These are phyloP conservation scores for Synergus japonicus DNA, from an alignment of 2,888 invertebrate species.

Conservation along the genomic window DNA sequence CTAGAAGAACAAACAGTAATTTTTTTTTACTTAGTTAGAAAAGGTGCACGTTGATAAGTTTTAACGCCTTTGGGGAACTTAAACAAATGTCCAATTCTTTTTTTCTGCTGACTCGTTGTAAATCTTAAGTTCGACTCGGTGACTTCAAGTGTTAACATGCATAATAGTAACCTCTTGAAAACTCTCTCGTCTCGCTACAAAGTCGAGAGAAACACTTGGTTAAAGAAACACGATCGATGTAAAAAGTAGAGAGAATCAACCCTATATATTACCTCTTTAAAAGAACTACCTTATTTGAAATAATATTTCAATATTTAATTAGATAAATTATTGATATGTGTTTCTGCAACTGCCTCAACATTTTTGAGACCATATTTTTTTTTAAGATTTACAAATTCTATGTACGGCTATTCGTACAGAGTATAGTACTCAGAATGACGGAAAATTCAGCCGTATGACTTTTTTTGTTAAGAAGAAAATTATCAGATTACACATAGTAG, in stretches of 20 bases:
- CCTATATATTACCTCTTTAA: neutral
- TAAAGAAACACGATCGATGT: neutral
- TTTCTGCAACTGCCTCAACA: too few species aligned
- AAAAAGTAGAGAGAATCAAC: neutral
- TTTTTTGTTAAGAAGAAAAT: too few species aligned
- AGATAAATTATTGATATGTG: too few species aligned
- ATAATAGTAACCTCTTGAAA: conserved; percentile 31
- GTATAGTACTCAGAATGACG: too few species aligned
- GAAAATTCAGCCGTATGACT: too few species aligned
- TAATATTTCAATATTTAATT: neutral
- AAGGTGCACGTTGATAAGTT: neutral
- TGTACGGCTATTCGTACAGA: too few species aligned
- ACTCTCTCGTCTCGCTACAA: neutral
- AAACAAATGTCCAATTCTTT: conserved; percentile 4
- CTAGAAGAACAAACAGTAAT: neutral
- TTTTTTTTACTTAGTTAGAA: neutral
- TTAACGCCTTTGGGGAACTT: neutral
- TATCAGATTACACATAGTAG: too few species aligned
- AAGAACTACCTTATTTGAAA: neutral
- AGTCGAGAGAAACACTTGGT: neutral
- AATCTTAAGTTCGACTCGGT: conserved; percentile 14
- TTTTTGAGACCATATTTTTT: too few species aligned
- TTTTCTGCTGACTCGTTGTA: conserved; percentile 22
- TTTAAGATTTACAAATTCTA: too few species aligned
- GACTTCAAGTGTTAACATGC: conserved; percentile 27